Conservation (phyloP, 2,797 vertebrate species). For the Peromyscus nudipes region DNA sequence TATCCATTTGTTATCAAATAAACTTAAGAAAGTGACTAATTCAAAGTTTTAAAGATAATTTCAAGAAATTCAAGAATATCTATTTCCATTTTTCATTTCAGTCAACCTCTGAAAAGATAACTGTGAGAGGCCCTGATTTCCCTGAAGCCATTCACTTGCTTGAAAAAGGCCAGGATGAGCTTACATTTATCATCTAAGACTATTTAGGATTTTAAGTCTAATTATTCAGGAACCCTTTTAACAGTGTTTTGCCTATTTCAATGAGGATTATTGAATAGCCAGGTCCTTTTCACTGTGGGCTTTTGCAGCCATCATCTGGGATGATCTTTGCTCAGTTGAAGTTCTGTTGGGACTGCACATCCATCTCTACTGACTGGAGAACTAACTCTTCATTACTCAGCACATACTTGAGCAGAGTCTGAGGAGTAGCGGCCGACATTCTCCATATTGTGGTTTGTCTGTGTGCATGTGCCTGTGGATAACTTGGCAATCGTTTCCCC, state of each 20-base stretch:
- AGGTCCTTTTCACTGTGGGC: constrained; percentile 27
- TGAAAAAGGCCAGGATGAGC: constrained; percentile 31
- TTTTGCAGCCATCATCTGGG: background rate
- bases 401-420: constrained; percentile 68
- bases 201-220: constrained; percentile 48
- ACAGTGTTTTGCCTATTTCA: constrained; percentile 54
- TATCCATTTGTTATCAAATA: constrained; percentile 50
- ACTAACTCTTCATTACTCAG: constrained; percentile 66
- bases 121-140: constrained; percentile 19
- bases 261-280: constrained; percentile 22
- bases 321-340: constrained; percentile 28
- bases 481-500: constrained; percentile 78
- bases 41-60: constrained; percentile 37
- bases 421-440: constrained; percentile 65
- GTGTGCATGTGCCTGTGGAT: constrained; percentile 80
- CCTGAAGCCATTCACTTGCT: background rate
- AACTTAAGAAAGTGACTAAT: constrained; percentile 51
- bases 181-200: constrained; percentile 47
- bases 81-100: background rate
- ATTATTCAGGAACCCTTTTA: constrained; percentile 56
- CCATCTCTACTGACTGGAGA: constrained; percentile 72
- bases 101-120: constrained; percentile 39
- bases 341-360: background rate
- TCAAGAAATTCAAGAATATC: background rate
- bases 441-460: constrained; percentile 80